phyloP scores from a whole-genome alignment of 2,888 invertebrate genomes.

The Caenorhabditis uteleia region DNA sequence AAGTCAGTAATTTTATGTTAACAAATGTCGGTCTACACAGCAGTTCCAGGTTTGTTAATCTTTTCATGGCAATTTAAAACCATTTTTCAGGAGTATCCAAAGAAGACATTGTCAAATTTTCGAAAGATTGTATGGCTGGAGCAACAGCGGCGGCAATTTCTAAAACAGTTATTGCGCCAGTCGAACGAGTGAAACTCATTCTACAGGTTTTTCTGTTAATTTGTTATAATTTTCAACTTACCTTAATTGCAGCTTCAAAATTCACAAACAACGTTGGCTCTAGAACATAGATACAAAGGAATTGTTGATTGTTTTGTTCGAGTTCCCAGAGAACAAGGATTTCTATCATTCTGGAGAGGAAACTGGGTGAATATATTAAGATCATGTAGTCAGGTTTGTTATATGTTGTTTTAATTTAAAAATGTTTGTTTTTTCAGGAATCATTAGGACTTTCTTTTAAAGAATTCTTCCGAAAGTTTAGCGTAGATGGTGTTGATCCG shows the following conservation, averaged over 20 bases:
- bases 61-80: not conserved
- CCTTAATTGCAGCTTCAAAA: slow-evolving; percentile 76
- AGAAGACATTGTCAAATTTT: slow-evolving; percentile 44
- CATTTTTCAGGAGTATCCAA: slow-evolving; percentile 20
- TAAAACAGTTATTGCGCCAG: slow-evolving; percentile 91
- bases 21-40: slow-evolving; percentile 25
- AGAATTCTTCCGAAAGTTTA: slow-evolving; percentile 62
- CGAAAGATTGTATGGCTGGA: slow-evolving; percentile 74
- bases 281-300: slow-evolving; percentile 87
- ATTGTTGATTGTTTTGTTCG: slow-evolving; percentile 72
- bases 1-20: too few relatives aligned
- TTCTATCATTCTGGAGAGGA: slow-evolving; percentile 73
- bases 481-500: slow-evolving; percentile 54
- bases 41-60: slow-evolving; percentile 23
- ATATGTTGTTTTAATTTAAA: not conserved
- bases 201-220: slow-evolving; percentile 78
- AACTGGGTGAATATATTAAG: slow-evolving; percentile 73
- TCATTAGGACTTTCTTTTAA: slow-evolving; percentile 67
- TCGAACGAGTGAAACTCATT: slow-evolving; percentile 90
- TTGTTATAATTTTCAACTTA: not conserved
- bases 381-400: slow-evolving; percentile 66
- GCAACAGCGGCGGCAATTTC: slow-evolving; percentile 90
- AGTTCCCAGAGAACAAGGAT: slow-evolving; percentile 68
- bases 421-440: slow-evolving; percentile 46
- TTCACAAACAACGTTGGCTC: slow-evolving; percentile 80